Evolutionary conservation across 1,140 invertebrate genomes (phyloP), one percentile per base, ranked within the genome.

Genomic region (Bombus pyrosoma): DNA sequence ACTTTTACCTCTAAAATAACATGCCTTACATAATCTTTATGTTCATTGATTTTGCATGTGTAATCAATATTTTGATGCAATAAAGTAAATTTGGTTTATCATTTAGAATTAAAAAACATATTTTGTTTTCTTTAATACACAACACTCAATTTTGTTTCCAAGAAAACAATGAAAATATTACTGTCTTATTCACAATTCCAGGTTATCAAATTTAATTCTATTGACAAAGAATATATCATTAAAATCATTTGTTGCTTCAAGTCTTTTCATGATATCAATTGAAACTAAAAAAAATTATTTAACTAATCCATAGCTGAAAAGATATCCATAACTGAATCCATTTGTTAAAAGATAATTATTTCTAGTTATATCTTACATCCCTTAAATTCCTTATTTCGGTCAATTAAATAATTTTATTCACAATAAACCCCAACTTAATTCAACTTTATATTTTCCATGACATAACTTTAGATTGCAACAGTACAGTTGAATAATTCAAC

Each of bases 11-110:
- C 34, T 25, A 25, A 73, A 69, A n/a, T 53, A n/a, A 47, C 28
- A 74, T n/a, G 43, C 18, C 78, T 85, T 85, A 85, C 37, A 59
- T 85, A 85, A 85, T n/a, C n/a, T 68, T 59, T 68, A 62, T 72
- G 25, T 39, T 10, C 25, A 57, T 68, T 39, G 43, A 32, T 71
- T 71, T 43, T 39, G 13, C 59, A 64, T 34, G 25, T n/a, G 6
- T 28, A 41, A 47, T 43, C 9, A 64, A 82, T 76, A 25, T 39
- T 43, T 64, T 64, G 25, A 37, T 18, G 47, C 6, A 53, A 69
- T 22, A 4, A 69, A 18, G 10, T 32, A 2, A 80, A 71, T 39
- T 71, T 22, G 25, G 5, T 37, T 22, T 13, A 43, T 71, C 6
- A 41, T 34, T 34, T 39, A 34, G 32, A 59, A 57, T 37, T 5